phyloP scores from a whole-genome alignment of 2,797 vertebrate genomes.

The Cygnus olor region DNA sequence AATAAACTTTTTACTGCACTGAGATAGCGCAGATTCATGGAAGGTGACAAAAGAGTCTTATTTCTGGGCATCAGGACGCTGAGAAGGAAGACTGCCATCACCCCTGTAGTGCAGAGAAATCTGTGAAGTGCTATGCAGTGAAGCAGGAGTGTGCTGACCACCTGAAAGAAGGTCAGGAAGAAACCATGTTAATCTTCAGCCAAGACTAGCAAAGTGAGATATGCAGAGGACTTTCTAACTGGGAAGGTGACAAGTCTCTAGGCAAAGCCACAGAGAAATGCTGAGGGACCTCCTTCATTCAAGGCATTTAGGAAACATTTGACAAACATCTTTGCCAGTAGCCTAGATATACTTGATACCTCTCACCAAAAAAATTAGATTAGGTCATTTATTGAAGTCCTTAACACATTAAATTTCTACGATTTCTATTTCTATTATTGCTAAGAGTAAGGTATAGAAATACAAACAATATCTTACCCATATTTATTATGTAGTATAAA shows the following conservation, averaged over 20 bases:
- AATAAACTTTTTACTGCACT: not conserved
- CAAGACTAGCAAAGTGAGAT: not conserved
- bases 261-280: not conserved
- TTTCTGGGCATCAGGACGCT: not conserved
- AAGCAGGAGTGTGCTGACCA: not conserved
- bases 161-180: not conserved
- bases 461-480: not conserved
- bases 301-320: not conserved
- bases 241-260: not conserved
- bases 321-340: not conserved
- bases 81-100: fast-evolving
- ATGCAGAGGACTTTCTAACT: not conserved
- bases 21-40: fast-evolving
- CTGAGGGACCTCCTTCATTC: not conserved
- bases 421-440: not conserved
- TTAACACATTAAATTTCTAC: not conserved
- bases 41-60: not conserved
- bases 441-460: not conserved
- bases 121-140: not conserved
- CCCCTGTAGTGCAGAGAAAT: not conserved
- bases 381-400: not conserved
- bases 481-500: not conserved
- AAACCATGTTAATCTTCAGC: not conserved
- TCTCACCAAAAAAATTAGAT: not conserved
- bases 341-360: not conserved